Percentiles rank a stretch among this genome's conserved stretches.
Evolutionary conservation across 2,113 vertebrate species (phyloP).

Genomic region (Perca flavescens): DNA sequence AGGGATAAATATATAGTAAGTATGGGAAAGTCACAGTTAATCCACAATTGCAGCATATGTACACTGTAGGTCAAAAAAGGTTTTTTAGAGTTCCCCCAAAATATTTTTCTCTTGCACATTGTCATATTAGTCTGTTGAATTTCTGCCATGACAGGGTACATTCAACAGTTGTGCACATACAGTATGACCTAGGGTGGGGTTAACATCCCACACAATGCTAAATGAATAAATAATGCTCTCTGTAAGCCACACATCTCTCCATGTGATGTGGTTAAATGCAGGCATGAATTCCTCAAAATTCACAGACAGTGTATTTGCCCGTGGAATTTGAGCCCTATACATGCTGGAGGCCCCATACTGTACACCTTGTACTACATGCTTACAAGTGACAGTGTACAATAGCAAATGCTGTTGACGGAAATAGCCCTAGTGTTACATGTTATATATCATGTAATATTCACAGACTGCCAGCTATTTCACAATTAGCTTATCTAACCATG

Average conservation of each 20-base stretch:
- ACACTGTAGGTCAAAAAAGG: background rate
- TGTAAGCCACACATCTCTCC: constrained; percentile 13
- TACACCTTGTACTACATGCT: constrained; percentile 15
- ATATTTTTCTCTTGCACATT: background rate
- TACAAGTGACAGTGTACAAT: constrained; percentile 49
- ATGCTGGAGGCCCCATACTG: constrained; percentile 5
- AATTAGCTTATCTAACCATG: constrained; percentile 5
- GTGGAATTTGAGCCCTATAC: constrained; percentile 30
- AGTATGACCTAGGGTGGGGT: background rate
- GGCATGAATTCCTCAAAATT: background rate
- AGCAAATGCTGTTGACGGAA: constrained; percentile 51
- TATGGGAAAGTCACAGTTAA: constrained; percentile 15
- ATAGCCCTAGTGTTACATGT: constrained; percentile 62
- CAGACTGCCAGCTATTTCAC: constrained; percentile 15
- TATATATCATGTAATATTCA: constrained; percentile 55
- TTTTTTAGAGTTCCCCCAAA: background rate
- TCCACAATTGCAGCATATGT: background rate
- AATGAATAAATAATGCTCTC: constrained; percentile 33
- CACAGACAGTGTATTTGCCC: background rate
- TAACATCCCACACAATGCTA: background rate
- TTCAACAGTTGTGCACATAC: background rate
- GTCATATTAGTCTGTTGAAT: background rate
- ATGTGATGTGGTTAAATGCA: background rate
- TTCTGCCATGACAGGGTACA: background rate
- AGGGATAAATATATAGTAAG: constrained; percentile 6